These are phyloP conservation scores for Acromyrmex charruanus DNA, from an alignment of 1,140 invertebrate species.

Conservation along the genomic window DNA sequence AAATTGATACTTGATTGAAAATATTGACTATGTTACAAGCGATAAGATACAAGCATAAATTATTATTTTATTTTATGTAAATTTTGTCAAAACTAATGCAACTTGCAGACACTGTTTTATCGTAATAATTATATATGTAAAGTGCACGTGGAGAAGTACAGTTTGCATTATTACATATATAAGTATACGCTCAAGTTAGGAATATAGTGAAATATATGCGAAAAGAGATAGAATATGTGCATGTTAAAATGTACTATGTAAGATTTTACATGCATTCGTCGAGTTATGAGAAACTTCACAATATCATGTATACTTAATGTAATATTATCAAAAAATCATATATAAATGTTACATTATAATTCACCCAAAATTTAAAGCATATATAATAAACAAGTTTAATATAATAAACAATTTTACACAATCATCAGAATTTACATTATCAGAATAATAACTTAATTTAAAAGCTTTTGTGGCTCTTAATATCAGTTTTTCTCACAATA, in stretches of 20 bases:
- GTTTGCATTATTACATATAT: conserved; percentile 26
- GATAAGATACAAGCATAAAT: conserved; percentile 3
- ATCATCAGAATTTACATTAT: not conserved
- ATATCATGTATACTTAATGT: conserved; percentile 19
- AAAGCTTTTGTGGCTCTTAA: not conserved
- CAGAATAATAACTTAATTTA: not conserved
- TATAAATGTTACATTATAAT: not conserved
- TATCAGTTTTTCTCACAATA: not conserved
- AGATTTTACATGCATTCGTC: not conserved
- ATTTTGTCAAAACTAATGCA: conserved; percentile 17
- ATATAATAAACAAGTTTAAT: not conserved
- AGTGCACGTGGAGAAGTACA: conserved; percentile 20
- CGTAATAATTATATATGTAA: conserved; percentile 34
- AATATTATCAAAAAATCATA: not conserved
- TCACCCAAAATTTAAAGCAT: not conserved
- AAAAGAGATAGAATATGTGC: conserved; percentile 30
- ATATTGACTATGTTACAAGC: not conserved
- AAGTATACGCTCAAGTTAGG: conserved; percentile 33
- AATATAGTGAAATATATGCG: conserved; percentile 32
- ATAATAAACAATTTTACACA: not conserved
- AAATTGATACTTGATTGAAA: not conserved
- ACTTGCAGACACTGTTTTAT: conserved; percentile 9
- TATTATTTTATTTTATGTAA: conserved; percentile 30
- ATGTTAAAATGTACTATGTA: conserved; percentile 40
- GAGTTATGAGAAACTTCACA: not conserved